Conservation (phyloP, 2,888 invertebrate species). For the Lasioglossum vierecki region DNA sequence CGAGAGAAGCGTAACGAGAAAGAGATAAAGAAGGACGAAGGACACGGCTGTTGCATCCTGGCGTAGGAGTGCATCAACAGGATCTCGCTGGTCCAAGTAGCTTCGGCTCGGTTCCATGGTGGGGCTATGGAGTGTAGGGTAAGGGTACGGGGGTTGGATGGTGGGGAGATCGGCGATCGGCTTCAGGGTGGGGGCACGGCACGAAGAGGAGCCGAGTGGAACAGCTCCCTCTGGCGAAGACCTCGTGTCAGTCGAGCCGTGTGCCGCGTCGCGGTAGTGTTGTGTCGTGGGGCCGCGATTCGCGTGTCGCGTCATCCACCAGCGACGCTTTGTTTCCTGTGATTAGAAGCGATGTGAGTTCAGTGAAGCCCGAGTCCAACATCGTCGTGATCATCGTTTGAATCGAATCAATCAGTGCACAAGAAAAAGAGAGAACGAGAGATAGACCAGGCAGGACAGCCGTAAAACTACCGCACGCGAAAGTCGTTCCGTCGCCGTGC, state of each 20-base stretch:
- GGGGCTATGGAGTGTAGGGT: neutral
- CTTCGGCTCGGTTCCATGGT: neutral
- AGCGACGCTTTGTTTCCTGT: conserved; percentile 58
- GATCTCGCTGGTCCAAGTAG: conserved; percentile 53
- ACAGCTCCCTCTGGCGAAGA: conserved; percentile 78
- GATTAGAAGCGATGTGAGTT: conserved; percentile 58
- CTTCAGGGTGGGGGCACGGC: conserved; percentile 33
- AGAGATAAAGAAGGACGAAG: conserved; percentile 34
- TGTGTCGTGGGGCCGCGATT: conserved; percentile 61
- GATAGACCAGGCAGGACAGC: neutral
- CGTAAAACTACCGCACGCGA: neutral
- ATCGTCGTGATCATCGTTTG: neutral
- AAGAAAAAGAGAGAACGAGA: too few relatives aligned
- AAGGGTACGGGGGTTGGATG: neutral
- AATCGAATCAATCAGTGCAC: too few relatives aligned
- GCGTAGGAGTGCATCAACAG: conserved; percentile 61
- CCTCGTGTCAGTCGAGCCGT: conserved; percentile 80
- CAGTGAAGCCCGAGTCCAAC: conserved; percentile 41
- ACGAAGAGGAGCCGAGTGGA: conserved; percentile 65
- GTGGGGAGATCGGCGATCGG: conserved; percentile 22
- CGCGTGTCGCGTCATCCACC: conserved; percentile 58
- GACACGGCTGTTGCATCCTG: conserved; percentile 64
- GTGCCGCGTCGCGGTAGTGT: conserved; percentile 80
- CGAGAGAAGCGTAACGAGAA: neutral
- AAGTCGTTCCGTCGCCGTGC: conserved; percentile 1